Percentiles rank a stretch among this genome's conserved stretches.
phyloP scores from a whole-genome alignment of 2,888 invertebrate species.

The Aleiodes alternator region DNA sequence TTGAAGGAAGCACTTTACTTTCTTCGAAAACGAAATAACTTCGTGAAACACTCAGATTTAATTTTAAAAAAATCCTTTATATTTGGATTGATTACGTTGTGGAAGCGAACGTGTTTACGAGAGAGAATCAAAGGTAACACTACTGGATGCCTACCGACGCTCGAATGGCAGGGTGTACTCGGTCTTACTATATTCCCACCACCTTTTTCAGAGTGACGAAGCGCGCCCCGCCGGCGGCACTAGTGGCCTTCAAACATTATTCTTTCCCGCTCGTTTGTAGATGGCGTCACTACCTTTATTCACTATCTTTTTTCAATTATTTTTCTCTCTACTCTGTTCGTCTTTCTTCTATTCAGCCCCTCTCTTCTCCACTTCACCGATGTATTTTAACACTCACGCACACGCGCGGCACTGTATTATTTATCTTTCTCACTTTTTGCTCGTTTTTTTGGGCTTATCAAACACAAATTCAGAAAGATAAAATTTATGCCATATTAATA shows the following conservation, averaged over 20 bases:
- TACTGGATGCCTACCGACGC: conserved; percentile 63
- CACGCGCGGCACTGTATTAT: conserved; percentile 10
- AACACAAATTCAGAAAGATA: background rate
- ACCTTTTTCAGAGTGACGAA: conserved; percentile 14
- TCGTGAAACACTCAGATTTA: conserved; percentile 42
- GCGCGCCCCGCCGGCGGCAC: conserved; percentile 44
- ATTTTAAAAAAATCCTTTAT: conserved; percentile 40
- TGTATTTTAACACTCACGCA: conserved; percentile 10
- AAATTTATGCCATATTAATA: too few species aligned
- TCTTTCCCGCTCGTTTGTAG: conserved; percentile 73
- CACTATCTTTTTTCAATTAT: conserved; percentile 1
- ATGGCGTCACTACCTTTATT: conserved; percentile 60
- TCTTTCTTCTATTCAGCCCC: background rate
- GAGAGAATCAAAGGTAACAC: conserved; percentile 57
- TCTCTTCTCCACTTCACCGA: background rate
- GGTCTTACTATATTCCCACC: conserved; percentile 59
- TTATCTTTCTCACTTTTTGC: background rate
- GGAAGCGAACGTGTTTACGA: conserved; percentile 36
- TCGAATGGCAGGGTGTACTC: conserved; percentile 64
- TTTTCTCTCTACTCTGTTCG: background rate
- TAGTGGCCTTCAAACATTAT: conserved; percentile 72
- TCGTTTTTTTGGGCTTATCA: background rate
- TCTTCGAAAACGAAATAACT: conserved; percentile 17
- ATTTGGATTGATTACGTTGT: conserved; percentile 28
- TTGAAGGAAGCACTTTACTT: conserved; percentile 49